Base-by-base conservation (phyloP, 1,140 invertebrate genomes). In the Trichonephila inaurata region DNA sequence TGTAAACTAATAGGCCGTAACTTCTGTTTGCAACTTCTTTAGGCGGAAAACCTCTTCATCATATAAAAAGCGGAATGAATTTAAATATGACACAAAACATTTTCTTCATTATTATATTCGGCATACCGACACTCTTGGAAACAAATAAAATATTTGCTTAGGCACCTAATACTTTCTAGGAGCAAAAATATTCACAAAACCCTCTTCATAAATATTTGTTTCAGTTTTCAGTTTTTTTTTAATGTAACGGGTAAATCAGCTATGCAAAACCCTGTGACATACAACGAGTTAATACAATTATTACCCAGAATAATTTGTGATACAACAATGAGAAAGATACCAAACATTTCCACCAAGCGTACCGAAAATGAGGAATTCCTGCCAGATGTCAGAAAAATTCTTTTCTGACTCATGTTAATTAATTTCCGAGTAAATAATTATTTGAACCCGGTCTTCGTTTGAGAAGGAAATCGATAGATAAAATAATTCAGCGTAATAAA, bases 381-480 rank as follows among this genome's bases (percentile, higher is more conserved):
- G 82, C 82, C 82, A 85, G 44, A 85, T 85, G 82, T 85, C 82
- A 85, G 21, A 58, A 44, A 24, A 85, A 85, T 85, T 85, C 82
- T 85, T 85, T 85, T 21, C 82, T 61, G 51, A 85, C 82, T 61
- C 24, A 24, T 85, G 60, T 85, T 85, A 85, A 85, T 85, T 85
- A 85, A 85, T 85, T 85, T 85, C 21, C 44, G 58, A 85, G 82
- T 28, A 85, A 85, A 61, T 61, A 51, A 77, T 85, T 85, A 85
- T 85, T 85, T 33, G 69, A 77, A 77, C 51, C 51, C 5, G 44
- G 51, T 85, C 21, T 85, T 0, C 14, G 8, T 21, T 24, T 19
- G 2, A 85, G 12, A 8, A 5, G n/a, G 24, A 21, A 85, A 85
- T 28, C 21, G 7, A 85, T 85, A 85, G 60, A 60, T 85, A 85